Conservation (phyloP, 2,113 vertebrate species). For the Apteryx mantelli region DNA sequence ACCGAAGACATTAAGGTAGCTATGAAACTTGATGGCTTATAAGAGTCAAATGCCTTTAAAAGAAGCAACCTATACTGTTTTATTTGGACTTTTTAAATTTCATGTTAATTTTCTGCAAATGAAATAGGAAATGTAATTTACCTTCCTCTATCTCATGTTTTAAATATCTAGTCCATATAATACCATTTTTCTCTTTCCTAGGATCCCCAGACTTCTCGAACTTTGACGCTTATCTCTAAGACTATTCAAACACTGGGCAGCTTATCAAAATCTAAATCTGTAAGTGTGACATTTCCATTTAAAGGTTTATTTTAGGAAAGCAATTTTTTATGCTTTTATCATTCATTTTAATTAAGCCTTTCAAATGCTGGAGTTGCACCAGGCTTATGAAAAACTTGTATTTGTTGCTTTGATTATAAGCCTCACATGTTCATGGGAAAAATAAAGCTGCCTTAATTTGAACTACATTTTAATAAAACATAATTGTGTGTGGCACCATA, state of each 20-base stretch:
- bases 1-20: background rate
- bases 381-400: conserved; percentile 3
- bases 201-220: conserved; percentile 95
- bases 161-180: background rate
- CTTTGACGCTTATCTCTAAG: conserved; percentile 97
- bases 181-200: conserved; percentile 53
- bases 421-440: background rate
- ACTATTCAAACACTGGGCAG: conserved; percentile 97
- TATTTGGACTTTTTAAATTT: background rate
- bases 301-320: conserved; percentile 18
- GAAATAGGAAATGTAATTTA: background rate
- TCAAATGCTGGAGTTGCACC: background rate
- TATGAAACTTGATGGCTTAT: background rate
- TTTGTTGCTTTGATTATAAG: conserved; percentile 38
- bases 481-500: background rate
- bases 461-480: conserved; percentile 21
- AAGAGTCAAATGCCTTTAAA: background rate
- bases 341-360: conserved; percentile 45
- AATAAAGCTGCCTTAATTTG: conserved; percentile 37
- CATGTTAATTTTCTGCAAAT: background rate
- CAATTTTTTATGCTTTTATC: background rate
- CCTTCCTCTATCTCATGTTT: background rate
- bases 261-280: conserved; percentile 97
- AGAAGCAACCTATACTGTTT: background rate
- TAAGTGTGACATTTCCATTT: conserved; percentile 75